Conservation (phyloP, 2,888 invertebrate species). For the Drosophila trichaetosa region DNA sequence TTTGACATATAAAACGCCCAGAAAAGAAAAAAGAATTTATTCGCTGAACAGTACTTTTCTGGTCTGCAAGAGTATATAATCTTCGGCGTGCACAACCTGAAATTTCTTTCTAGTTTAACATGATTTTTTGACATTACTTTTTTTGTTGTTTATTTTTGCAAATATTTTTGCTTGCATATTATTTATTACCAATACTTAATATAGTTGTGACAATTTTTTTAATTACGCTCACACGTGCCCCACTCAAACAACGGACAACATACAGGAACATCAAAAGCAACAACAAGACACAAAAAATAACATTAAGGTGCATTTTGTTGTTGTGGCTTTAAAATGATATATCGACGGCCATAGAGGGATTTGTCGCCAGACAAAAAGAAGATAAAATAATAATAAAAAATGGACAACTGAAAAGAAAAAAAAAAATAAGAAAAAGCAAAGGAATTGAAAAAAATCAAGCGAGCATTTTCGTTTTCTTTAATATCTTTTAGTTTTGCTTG, state of each 20-base stretch:
- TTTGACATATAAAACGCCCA: not conserved
- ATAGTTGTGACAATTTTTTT: slow-evolving; percentile 64
- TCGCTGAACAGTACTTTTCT: not conserved
- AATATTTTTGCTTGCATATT: slow-evolving; percentile 51
- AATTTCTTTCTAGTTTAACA: not conserved
- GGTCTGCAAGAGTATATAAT: not conserved
- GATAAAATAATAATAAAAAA: slow-evolving; percentile 9
- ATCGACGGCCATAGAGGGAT: slow-evolving; percentile 73
- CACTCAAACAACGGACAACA: slow-evolving; percentile 12
- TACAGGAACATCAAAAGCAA: slow-evolving; percentile 8
- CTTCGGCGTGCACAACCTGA: not conserved
- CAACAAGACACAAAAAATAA: slow-evolving; percentile 10
- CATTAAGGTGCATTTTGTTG: slow-evolving; percentile 25
- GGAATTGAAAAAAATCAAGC: slow-evolving; percentile 23
- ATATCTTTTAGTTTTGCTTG: not conserved
- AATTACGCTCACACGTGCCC: slow-evolving; percentile 76
- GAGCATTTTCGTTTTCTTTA: slow-evolving; percentile 27
- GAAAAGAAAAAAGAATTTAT: not conserved
- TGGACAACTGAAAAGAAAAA: slow-evolving; percentile 1
- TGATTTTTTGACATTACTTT: not conserved
- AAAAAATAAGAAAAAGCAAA: slow-evolving; percentile 7
- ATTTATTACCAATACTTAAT: slow-evolving; percentile 77
- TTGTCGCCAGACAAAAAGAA: slow-evolving; percentile 50
- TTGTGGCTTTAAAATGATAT: slow-evolving; percentile 66
- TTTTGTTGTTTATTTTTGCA: slow-evolving; percentile 14